Base-by-base conservation (phyloP, 1,140 invertebrate genomes). In the Bathynomus jamesi region DNA sequence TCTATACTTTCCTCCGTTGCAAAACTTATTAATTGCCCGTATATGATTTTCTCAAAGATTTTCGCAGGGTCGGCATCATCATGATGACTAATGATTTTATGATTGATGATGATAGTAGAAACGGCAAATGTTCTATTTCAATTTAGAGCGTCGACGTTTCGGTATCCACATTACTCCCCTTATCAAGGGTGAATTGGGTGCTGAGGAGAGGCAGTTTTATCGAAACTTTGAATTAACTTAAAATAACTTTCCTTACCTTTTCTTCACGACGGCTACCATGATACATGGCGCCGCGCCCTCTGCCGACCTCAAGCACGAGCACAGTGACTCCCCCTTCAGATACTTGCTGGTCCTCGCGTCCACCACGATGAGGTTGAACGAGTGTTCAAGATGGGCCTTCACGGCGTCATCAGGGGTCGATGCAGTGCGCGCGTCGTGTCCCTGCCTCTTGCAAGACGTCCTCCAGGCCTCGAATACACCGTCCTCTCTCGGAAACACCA, bases 251-350 rank as follows among this genome's bases (percentile, higher is more conserved):
- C 46, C 46, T 53, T 53, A 67, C 65, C 30, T 67, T 27, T 67
- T 67, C n/a, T 67, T 67, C 24, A 67, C 65, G 28, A 67, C 65
- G 30, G 65, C 60, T 31, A 67, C 3, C 24, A 67, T 67, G 65
- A 46, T 67, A 24, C 31, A 46, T 5, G 31, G 5, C 31, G 28
- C 17, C 25, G 64, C 65, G 10, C 4, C 65, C 65, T 21, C 24
- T 1, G 28, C 31, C 27, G n/a, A 25, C 2, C 1, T 27, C 4
- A 27, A 67, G 65, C 30, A 5, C 65, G n/a, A 10, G 65, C 65
- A 5, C 40, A 46, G 65, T 27, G 46, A 17, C 4, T 3, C n/a
- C 1, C 24, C 21, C 30, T 46, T 46, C 30, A 67, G 31, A 4
- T 31, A 4, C 4, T 46, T 28, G 4, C 31, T 24, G 1, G 65